Base-by-base conservation (phyloP, 1,140 invertebrate genomes). In the Brachionus asplanchnoidis region DNA sequence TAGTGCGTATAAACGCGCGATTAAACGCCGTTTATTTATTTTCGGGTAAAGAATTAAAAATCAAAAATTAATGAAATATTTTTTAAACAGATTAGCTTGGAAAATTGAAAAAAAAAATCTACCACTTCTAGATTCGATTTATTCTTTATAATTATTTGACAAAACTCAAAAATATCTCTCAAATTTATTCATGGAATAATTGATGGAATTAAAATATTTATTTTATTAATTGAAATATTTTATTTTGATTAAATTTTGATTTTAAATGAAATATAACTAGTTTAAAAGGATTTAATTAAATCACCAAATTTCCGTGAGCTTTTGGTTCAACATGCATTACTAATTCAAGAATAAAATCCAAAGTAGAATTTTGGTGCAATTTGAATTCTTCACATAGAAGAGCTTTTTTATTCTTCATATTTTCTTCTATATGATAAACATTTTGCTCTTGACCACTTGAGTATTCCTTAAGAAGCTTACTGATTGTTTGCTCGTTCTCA, bases 281-380 rank as follows among this genome's bases (percentile, higher is more conserved):
- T 36, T 36, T 46, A 2, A 46, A 46, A 46, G 11, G 44, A n/a
- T 46, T 9, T 36, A 5, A 2, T 77, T 77, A 50, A 50, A 77
- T 50, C 4, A 50, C 46, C 20, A 77, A 77, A 77, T 77, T 77
- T 28, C 42, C 73, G n/a, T 77, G 73, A 50, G 23, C 20, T 65
- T 23, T 36, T 44, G 79, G 79, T 65, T 82, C 17, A n/a, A 82
- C 56, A 65, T 82, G 32, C 6, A 26, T 40, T 32, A 82, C 40
- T 11, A 23, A 23, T 44, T 82, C 8, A 4, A 82, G 9, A 17
- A 82, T 82, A 23, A 32, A 26, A 17, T 60, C 23, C n/a, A 82
- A 68, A 65, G 79, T 46, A 14, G 14, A 8, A 42, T 65, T 9
- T 11, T 14, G 7, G 40, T 60, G 60, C 4, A 23, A 4, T 65